phyloP scores from a whole-genome alignment of 2,113 vertebrate genomes.

The Edolisoma coerulescens region DNA sequence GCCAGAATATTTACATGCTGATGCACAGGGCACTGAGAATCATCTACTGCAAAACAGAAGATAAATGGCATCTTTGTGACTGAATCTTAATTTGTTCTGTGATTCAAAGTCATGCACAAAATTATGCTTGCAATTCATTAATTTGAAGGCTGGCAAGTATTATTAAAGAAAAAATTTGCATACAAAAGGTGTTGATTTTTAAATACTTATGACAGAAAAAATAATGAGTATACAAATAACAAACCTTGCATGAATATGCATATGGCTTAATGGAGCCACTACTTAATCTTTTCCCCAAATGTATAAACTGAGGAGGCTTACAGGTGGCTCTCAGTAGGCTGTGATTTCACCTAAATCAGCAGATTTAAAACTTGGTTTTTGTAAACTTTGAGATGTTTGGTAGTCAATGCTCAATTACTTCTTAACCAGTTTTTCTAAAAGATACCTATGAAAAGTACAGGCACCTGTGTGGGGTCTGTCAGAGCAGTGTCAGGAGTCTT shows the following conservation, averaged over 20 bases:
- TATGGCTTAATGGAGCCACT: slow-evolving; percentile 30
- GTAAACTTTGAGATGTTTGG: neutral
- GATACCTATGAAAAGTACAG: neutral
- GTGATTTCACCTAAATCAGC: neutral
- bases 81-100: slow-evolving; percentile 52
- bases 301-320: neutral
- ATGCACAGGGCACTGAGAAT: neutral
- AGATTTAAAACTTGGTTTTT: neutral
- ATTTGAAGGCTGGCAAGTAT: slow-evolving; percentile 54
- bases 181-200: slow-evolving; percentile 66
- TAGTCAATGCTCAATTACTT: neutral
- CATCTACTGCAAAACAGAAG: slow-evolving; percentile 27
- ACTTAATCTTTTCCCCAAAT: slow-evolving; percentile 44
- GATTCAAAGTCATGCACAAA: slow-evolving; percentile 58
- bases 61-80: slow-evolving; percentile 56
- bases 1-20: slow-evolving; percentile 23
- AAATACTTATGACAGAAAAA: slow-evolving; percentile 61
- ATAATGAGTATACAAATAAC: slow-evolving; percentile 54
- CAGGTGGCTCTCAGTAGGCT: neutral
- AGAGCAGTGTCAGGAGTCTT: neutral
- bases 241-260: slow-evolving; percentile 56
- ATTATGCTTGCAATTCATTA: slow-evolving; percentile 60
- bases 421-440: neutral
- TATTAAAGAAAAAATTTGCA: slow-evolving; percentile 64
- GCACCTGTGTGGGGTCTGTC: neutral